These are phyloP conservation scores for Cephalopachus bancanus DNA, from an alignment of 2,797 vertebrate genomes.

Conservation along the genomic window DNA sequence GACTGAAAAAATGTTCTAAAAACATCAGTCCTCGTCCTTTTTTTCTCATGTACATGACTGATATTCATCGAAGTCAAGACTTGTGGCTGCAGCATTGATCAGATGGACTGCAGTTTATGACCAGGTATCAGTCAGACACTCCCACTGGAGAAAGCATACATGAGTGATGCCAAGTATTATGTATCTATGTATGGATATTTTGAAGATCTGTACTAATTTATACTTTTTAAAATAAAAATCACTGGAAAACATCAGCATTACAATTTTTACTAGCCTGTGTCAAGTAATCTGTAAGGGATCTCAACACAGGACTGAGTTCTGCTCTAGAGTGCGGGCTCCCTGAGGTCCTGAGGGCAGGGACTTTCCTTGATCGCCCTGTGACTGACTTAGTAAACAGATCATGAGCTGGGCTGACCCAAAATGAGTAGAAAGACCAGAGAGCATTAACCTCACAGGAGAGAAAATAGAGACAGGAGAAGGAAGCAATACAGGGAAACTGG, in stretches of 20 bases:
- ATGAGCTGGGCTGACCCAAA: background rate
- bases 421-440: background rate
- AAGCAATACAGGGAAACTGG: background rate
- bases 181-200: constrained; percentile 38
- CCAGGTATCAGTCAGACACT: background rate
- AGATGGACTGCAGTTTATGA: background rate
- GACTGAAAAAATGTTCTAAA: background rate
- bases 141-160: background rate
- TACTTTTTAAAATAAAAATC: constrained; percentile 55
- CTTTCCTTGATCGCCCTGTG: background rate
- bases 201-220: constrained; percentile 18
- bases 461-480: background rate
- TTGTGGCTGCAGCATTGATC: background rate
- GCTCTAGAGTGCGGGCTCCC: background rate
- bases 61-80: constrained; percentile 19
- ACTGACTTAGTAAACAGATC: background rate
- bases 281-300: background rate
- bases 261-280: background rate
- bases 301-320: background rate
- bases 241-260: background rate
- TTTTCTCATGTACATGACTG: background rate
- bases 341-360: background rate
- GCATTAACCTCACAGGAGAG: background rate
- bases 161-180: background rate
- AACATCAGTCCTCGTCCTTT: background rate